Evolutionary conservation across 2,888 invertebrate species (phyloP).

Genomic region (Drosophila subquinaria): DNA sequence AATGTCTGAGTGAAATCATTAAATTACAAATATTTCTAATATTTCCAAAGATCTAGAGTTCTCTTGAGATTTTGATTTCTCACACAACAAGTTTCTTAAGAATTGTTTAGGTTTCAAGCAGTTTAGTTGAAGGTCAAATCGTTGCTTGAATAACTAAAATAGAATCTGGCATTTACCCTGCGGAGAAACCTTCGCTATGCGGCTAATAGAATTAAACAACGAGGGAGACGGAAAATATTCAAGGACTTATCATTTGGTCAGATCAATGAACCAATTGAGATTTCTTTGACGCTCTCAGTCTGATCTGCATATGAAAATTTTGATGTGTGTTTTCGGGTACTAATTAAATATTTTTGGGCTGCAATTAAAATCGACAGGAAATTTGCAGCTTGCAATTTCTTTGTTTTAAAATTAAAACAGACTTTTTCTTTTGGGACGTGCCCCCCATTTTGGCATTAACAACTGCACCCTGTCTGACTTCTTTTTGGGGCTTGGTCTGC

Average conservation of each 20-base stretch:
- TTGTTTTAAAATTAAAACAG: constrained; percentile 57
- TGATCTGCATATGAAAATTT: constrained; percentile 23
- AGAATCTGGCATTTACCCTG: constrained; percentile 12
- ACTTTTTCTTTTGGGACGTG: constrained; percentile 53
- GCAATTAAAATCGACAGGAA: constrained; percentile 17
- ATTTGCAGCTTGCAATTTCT: constrained; percentile 36
- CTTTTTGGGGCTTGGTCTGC: constrained; percentile 49
- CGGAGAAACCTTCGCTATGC: constrained; percentile 4
- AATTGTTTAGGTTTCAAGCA: constrained; percentile 5
- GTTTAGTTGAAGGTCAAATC: constrained; percentile 39
- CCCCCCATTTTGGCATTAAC: constrained; percentile 41
- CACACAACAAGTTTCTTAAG: constrained; percentile 23
- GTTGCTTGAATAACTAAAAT: constrained; percentile 26
- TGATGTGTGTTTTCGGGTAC: constrained; percentile 6
- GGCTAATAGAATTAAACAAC: not conserved
- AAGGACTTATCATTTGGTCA: constrained; percentile 36
- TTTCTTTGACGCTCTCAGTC: not conserved
- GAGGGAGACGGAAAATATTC: constrained; percentile 16
- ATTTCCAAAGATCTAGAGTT: not conserved
- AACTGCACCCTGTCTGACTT: constrained; percentile 16
- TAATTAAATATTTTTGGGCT: constrained; percentile 14
- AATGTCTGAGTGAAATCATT: not conserved
- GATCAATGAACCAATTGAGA: constrained; percentile 51
- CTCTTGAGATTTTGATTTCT: not conserved
- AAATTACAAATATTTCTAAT: not conserved